A percentile compares a stretch with the other conserved stretches of the same genome.
Evolutionary conservation across 2,113 vertebrate species (phyloP).

Genomic region (Blennius ocellaris): DNA sequence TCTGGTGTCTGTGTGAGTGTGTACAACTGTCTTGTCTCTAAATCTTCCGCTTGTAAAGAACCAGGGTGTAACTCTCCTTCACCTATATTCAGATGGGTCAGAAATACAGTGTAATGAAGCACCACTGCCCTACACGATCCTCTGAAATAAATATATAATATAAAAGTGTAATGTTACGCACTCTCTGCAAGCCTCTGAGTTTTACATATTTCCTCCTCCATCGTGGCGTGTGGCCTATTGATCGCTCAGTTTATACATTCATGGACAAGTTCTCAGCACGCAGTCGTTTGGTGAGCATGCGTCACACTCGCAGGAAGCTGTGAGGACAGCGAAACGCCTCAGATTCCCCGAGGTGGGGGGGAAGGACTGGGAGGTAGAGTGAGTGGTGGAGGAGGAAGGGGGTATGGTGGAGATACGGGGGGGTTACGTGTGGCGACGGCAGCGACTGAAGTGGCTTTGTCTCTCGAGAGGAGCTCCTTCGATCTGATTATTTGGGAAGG

Average conservation of each 20-base stretch:
- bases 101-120: no score
- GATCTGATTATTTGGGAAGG: slow-evolving; percentile 89
- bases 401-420: no score
- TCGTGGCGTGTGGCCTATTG: slow-evolving; percentile 29
- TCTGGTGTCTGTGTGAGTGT: no score
- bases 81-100: no score
- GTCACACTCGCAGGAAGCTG: slow-evolving; percentile 50
- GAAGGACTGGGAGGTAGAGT: no score
- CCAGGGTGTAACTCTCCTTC: no score
- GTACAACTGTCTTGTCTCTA: no score
- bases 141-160: neutral
- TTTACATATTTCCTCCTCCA: slow-evolving; percentile 6
- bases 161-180: neutral
- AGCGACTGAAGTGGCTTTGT: slow-evolving; percentile 63
- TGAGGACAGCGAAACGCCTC: slow-evolving; percentile 51
- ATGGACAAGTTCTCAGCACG: slow-evolving; percentile 46
- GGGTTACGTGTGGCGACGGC: slow-evolving; percentile 20
- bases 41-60: no score
- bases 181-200: neutral
- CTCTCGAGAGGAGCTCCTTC: slow-evolving; percentile 78
- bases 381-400: neutral
- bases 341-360: slow-evolving; percentile 16
- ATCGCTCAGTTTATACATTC: slow-evolving; percentile 65
- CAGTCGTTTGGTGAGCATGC: slow-evolving; percentile 64
- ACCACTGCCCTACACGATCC: neutral